Conservation (phyloP, 2,888 invertebrate species). For the Noctua janthina region DNA sequence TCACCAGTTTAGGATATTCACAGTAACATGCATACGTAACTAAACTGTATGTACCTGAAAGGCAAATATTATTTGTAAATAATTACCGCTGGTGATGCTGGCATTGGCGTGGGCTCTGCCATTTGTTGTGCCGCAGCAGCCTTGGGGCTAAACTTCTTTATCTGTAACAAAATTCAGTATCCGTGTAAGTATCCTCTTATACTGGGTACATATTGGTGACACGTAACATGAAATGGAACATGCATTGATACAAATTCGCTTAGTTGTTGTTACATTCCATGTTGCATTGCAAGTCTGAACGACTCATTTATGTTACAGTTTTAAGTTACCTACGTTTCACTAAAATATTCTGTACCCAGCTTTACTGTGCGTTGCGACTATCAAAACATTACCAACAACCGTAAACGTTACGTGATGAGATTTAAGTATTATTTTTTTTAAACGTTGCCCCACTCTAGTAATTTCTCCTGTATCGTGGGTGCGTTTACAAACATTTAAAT, state of each 20-base stretch:
- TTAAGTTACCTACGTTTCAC: too few species aligned
- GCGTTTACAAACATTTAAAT: too few species aligned
- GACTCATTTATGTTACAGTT: too few species aligned
- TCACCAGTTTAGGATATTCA: neutral
- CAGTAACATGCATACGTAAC: neutral
- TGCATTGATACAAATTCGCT: neutral
- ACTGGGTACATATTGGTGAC: neutral
- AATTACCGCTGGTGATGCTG: slow-evolving; percentile 22
- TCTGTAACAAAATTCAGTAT: slow-evolving; percentile 33
- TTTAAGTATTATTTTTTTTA: too few species aligned
- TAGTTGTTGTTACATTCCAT: too few species aligned
- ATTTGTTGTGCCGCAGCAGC: slow-evolving; percentile 22
- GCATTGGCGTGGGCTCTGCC: slow-evolving; percentile 37
- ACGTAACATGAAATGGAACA: neutral
- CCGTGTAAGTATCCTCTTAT: neutral
- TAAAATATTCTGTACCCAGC: too few species aligned
- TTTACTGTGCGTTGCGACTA: too few species aligned
- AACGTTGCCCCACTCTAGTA: too few species aligned
- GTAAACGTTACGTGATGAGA: too few species aligned
- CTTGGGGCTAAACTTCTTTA: slow-evolving; percentile 28
- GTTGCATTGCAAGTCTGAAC: too few species aligned
- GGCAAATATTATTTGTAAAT: neutral
- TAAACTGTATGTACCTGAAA: neutral
- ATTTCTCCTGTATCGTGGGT: too few species aligned
- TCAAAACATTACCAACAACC: too few species aligned